Evolutionary conservation across 2,888 invertebrate species (phyloP), one percentile per base, ranked within the genome.

Genomic region (Drosophila pegasa): DNA sequence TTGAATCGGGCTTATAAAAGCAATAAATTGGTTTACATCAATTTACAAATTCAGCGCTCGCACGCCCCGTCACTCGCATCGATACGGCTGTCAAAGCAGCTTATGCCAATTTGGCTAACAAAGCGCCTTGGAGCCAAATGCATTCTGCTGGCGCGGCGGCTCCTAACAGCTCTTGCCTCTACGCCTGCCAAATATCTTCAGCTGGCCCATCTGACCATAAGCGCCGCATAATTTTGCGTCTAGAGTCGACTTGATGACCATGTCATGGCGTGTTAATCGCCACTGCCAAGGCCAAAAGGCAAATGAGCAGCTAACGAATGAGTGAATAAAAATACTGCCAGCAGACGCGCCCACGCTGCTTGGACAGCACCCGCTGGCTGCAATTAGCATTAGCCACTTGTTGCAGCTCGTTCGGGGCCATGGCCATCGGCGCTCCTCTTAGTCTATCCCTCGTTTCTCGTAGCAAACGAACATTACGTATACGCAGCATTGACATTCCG

Each of bases 21-120:
- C 35, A 20, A 48, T 33, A 57, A 55, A 67, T 61, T 41, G 58
- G 55, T 56, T 69, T 68, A 60, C 59, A 73, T 60, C 43, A 52
- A 65, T 73, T 65, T 51, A 22, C 20, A n/a, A 14, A 52, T 33
- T 33, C 55, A 20, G 27, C 2, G 2, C 47, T 5, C 43, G n/a
- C 25, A 25, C 3, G 7, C 14, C 3, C 29, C 18, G 9, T n/a
- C 18, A 33, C 20, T 18, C 8, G 18, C n/a, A n/a, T 14, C 35
- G 31, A 35, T 61, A 40, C 20, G 16, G 20, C 12, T 43, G 20
- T 37, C 48, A 25, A 75, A 78, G 66, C 81, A 10, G 87, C 85
- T 84, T 84, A 84, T 70, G 70, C 52, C 85, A 78, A 80, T 82
- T 84, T 80, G 72, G 65, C 68, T 68, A 61, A 33, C 66, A 78